phyloP scores from a whole-genome alignment of 2,797 vertebrate species.

The Benthosema pterotum region DNA sequence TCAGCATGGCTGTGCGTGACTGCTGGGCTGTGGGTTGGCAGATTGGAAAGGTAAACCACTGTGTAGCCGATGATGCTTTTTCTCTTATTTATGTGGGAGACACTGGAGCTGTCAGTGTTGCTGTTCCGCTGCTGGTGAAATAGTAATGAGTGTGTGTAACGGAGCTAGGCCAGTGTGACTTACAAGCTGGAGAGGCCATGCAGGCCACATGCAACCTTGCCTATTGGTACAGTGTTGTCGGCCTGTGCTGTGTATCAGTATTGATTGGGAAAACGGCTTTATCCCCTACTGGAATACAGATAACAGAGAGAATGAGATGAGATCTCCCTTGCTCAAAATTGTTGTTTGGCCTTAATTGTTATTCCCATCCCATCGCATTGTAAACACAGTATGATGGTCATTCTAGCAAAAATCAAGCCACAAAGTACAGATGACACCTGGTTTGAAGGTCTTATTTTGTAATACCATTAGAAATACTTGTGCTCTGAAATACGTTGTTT shows the following conservation, averaged over 20 bases:
- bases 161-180: slow-evolving; percentile 70
- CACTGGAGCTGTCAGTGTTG: slow-evolving; percentile 80
- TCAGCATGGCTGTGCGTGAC: slow-evolving; percentile 26
- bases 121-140: slow-evolving; percentile 79
- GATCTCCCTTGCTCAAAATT: neutral
- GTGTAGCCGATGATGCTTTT: slow-evolving; percentile 39
- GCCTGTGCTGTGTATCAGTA: slow-evolving; percentile 12
- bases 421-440: too few relatives aligned
- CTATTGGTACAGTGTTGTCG: slow-evolving; percentile 11
- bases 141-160: slow-evolving; percentile 81
- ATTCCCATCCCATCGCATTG: too few relatives aligned
- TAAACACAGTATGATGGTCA: neutral
- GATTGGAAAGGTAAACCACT: slow-evolving; percentile 67
- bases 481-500: too few relatives aligned
- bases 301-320: slow-evolving; percentile 34
- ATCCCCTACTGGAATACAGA: slow-evolving; percentile 18
- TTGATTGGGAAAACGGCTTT: slow-evolving; percentile 30
- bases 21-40: slow-evolving; percentile 36
- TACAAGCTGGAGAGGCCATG: slow-evolving; percentile 49
- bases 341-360: too few relatives aligned
- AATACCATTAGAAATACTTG: neutral
- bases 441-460: neutral
- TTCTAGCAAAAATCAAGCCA: neutral
- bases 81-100: slow-evolving; percentile 78
- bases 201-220: slow-evolving; percentile 21